These are phyloP conservation scores for Xenops minutus DNA, from an alignment of 2,797 vertebrate species.

Conservation along the genomic window DNA sequence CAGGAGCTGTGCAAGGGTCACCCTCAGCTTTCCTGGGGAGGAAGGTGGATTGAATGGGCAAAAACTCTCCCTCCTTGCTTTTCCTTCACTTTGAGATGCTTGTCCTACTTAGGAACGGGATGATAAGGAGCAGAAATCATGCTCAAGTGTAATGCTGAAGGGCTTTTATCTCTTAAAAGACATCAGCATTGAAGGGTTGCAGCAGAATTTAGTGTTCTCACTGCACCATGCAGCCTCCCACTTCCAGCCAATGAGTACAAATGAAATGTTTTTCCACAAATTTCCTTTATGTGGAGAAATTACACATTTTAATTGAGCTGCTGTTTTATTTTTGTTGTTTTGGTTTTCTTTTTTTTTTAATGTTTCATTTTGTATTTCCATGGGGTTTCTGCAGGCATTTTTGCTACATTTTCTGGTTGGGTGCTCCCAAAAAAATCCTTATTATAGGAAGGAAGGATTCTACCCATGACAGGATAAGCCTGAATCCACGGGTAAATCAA, in stretches of 20 bases:
- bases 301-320: conserved; percentile 9
- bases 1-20: background rate
- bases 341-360: background rate
- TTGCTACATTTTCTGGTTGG: conserved; percentile 36
- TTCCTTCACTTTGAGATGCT: background rate
- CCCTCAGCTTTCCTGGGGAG: background rate
- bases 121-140: background rate
- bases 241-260: conserved; percentile 15
- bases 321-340: conserved; percentile 7
- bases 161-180: background rate
- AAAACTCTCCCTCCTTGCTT: background rate
- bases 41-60: background rate
- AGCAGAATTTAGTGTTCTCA: background rate
- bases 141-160: background rate
- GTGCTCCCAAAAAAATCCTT: conserved; percentile 17
- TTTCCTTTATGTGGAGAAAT: conserved; percentile 11
- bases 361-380: conserved; percentile 26
- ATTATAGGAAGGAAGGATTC: background rate
- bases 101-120: background rate
- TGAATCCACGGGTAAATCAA: conserved; percentile 6
- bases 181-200: background rate
- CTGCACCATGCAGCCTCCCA: background rate
- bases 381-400: conserved; percentile 20
- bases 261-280: background rate
- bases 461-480: background rate